These are phyloP conservation scores for Cydia splendana DNA, from an alignment of 1,140 invertebrate species.

Conservation along the genomic window DNA sequence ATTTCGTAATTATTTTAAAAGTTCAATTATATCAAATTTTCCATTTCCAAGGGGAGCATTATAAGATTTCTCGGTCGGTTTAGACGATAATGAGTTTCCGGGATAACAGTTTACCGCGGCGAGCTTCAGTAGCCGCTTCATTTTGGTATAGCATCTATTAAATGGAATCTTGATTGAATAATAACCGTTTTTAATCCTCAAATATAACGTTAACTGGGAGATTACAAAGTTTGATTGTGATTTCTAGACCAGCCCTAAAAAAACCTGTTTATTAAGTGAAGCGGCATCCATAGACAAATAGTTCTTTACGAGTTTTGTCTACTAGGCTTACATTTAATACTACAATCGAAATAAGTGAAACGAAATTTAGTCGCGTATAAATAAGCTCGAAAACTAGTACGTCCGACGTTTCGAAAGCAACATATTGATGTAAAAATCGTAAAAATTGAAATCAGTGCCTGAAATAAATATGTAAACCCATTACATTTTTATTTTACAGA, in stretches of 20 bases:
- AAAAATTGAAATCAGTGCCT: no score
- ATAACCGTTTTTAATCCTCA: constrained; percentile 21
- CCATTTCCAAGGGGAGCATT: constrained; percentile 71
- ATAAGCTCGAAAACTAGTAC: no score
- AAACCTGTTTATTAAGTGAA: neutral
- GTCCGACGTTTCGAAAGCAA: no score
- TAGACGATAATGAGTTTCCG: constrained; percentile 73
- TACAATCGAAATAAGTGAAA: neutral
- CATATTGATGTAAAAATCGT: no score
- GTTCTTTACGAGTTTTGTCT: neutral
- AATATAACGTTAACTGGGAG: neutral
- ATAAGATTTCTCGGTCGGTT: constrained; percentile 72
- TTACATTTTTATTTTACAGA: no score
- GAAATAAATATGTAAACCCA: no score
- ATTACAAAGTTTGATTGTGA: neutral
- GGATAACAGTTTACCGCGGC: constrained; percentile 65
- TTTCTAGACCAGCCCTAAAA: neutral
- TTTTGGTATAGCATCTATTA: constrained; percentile 53
- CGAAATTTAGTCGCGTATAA: no score
- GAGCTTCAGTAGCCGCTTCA: constrained; percentile 55
- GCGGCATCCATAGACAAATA: neutral
- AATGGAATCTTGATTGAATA: constrained; percentile 41
- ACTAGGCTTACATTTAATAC: neutral
- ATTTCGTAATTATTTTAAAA: constrained; percentile 57
- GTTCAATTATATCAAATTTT: constrained; percentile 74